Evolutionary conservation across 2,888 invertebrate genomes (phyloP).

Genomic region (Achlya flavicornis): DNA sequence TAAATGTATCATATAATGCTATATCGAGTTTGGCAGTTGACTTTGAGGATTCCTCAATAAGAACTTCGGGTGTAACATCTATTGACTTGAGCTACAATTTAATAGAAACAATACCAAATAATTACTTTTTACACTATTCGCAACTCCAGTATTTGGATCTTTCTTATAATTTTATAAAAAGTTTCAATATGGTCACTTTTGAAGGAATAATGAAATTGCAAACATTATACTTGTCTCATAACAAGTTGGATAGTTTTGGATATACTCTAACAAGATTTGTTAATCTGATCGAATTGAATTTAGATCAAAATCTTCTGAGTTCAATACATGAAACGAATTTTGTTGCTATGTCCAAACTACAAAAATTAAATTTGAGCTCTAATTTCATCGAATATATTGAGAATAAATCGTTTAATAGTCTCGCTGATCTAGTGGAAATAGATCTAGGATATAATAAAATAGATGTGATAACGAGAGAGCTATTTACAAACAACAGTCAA

Average conservation of each 20-base stretch:
- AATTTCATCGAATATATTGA: constrained; percentile 23
- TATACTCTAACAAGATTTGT: constrained; percentile 23
- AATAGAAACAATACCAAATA: constrained; percentile 23
- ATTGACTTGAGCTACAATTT: constrained; percentile 27
- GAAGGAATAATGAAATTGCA: constrained; percentile 23
- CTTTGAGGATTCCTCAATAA: neutral
- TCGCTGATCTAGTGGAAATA: constrained; percentile 14
- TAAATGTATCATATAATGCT: constrained; percentile 17
- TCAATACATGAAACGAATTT: constrained; percentile 21
- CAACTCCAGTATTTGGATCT: constrained; percentile 24
- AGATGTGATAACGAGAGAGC: constrained; percentile 10
- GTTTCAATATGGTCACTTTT: constrained; percentile 23
- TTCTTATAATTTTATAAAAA: constrained; percentile 25
- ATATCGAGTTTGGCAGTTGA: constrained; percentile 16
- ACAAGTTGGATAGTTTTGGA: constrained; percentile 21
- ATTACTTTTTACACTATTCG: constrained; percentile 20
- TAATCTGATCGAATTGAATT: constrained; percentile 19
- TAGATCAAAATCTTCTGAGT: constrained; percentile 23
- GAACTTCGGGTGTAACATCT: neutral
- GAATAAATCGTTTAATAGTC: constrained; percentile 18
- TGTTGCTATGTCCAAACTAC: constrained; percentile 22
- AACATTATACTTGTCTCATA: constrained; percentile 23
- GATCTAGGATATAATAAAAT: constrained; percentile 22
- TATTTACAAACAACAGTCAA: constrained; percentile 15
- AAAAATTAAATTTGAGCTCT: constrained; percentile 22